Conservation (phyloP, 2,113 vertebrate species). For the Zosterops hypoxanthus region DNA sequence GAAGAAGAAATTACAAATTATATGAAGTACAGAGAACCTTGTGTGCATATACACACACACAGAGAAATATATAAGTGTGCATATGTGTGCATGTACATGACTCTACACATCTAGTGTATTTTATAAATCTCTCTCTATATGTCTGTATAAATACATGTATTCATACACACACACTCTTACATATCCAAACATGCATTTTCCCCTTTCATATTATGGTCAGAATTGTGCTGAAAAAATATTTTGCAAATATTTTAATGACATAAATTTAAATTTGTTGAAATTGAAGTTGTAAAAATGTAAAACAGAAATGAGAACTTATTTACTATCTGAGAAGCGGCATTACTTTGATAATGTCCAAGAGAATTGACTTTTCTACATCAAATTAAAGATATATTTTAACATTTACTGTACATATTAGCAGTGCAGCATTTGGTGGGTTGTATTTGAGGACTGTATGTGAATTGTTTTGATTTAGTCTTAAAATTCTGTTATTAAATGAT, state of each 20-base stretch:
- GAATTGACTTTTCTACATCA: not conserved
- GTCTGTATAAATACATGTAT: too few relatives aligned
- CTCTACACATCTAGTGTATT: not conserved
- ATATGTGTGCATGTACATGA: not conserved
- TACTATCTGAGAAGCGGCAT: not conserved
- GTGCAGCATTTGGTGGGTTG: not conserved
- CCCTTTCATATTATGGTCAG: not conserved
- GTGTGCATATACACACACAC: accelerated
- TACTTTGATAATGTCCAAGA: not conserved
- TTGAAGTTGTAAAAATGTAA: not conserved
- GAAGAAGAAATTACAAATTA: not conserved
- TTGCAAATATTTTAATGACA: not conserved
- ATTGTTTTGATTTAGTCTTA: not conserved
- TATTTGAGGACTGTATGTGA: not conserved
- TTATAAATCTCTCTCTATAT: not conserved
- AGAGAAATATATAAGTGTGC: not conserved
- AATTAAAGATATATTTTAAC: not conserved
- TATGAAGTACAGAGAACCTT: not conserved
- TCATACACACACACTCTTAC: too few relatives aligned
- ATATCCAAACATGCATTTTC: not conserved
- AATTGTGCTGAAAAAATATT: not conserved
- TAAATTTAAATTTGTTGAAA: not conserved
- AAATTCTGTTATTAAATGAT: not conserved
- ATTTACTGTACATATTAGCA: not conserved
- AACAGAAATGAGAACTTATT: not conserved